A percentile compares a stretch with the other conserved stretches of the same genome.
These are phyloP conservation scores for Anas acuta DNA, from an alignment of 2,797 vertebrate species.

Conservation along the genomic window DNA sequence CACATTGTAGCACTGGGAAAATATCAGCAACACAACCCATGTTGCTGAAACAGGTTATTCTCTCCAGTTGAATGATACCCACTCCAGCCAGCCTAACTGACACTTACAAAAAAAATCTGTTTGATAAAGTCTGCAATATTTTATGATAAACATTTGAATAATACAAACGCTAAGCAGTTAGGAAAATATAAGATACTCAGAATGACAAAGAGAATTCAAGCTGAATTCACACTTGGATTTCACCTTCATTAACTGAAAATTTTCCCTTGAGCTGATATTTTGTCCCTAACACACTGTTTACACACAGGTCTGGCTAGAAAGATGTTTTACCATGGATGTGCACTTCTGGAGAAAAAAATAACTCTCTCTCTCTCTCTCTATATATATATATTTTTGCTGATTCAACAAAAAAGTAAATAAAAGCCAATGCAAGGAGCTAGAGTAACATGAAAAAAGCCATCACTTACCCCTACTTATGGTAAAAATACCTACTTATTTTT, in stretches of 20 bases:
- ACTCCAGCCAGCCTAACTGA: neutral
- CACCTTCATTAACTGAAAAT: neutral
- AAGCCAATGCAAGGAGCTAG: neutral
- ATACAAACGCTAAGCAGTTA: neutral
- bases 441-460: neutral
- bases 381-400: neutral
- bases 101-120: neutral
- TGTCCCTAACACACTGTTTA: neutral
- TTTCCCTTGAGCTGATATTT: neutral
- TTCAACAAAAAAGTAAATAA: neutral
- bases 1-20: constrained; percentile 51
- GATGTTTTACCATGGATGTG: neutral
- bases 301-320: neutral
- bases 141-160: neutral
- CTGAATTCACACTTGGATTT: constrained; percentile 39
- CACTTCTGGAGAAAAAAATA: neutral
- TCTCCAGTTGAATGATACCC: constrained; percentile 40
- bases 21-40: constrained; percentile 25
- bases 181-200: neutral
- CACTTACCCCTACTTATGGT: neutral
- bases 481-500: neutral
- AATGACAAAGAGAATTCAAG: constrained; percentile 17
- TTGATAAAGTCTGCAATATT: constrained; percentile 21
- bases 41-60: constrained; percentile 37
- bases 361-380: no score